Evolutionary conservation across 2,888 invertebrate species (phyloP).

Genomic region (Pheosia tremula): DNA sequence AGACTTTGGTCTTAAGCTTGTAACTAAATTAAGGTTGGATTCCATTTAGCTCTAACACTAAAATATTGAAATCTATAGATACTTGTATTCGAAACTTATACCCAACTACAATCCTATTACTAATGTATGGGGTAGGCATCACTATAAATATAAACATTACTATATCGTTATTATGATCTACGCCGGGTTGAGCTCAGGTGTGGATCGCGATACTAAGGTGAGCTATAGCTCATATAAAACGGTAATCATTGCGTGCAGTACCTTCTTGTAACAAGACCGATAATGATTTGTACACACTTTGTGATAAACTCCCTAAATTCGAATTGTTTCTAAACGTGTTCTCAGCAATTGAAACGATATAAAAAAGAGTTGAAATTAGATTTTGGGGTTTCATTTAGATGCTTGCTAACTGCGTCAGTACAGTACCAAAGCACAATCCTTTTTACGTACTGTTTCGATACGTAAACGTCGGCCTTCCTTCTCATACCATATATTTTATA

Average conservation of each 20-base stretch:
- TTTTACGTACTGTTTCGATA: no score
- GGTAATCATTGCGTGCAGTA: slow-evolving; percentile 29
- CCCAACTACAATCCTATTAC: neutral
- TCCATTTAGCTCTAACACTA: neutral
- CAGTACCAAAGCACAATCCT: no score
- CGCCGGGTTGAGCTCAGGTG: slow-evolving; percentile 33
- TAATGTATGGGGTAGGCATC: neutral
- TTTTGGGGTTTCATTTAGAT: no score
- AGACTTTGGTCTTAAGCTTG: no score
- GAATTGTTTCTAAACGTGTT: neutral
- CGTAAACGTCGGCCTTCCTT: no score
- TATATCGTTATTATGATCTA: slow-evolving; percentile 40
- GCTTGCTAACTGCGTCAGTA: no score
- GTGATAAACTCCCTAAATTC: neutral
- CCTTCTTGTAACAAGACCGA: slow-evolving; percentile 16
- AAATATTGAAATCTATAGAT: neutral
- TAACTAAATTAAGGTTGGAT: no score
- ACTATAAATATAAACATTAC: slow-evolving; percentile 18
- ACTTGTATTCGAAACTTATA: neutral
- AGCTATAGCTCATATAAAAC: slow-evolving; percentile 46
- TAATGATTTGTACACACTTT: slow-evolving; percentile 7
- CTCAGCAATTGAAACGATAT: no score
- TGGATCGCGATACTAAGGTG: slow-evolving; percentile 27
- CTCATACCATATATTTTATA: no score
- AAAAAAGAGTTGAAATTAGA: no score